Percentiles rank a stretch among this genome's conserved stretches.
Conservation (phyloP, 2,797 vertebrate species). For the Mus minutoides region DNA sequence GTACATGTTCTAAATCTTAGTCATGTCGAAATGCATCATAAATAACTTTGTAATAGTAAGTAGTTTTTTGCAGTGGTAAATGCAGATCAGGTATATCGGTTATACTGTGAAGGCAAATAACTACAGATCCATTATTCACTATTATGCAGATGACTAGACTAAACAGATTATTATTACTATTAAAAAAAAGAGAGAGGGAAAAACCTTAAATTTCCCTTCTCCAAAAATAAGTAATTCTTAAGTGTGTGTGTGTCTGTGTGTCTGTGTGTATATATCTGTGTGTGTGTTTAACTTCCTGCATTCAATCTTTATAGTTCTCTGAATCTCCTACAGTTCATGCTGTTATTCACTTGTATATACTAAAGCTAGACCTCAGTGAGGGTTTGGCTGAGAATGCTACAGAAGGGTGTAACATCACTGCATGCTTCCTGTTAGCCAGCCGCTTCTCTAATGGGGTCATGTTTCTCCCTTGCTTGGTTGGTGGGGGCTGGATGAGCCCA, state of each 20-base stretch:
- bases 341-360: neutral
- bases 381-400: neutral
- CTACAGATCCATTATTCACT: neutral
- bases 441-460: slow-evolving; percentile 49
- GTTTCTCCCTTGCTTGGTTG: neutral
- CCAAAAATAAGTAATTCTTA: neutral
- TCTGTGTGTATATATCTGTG: neutral
- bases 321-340: neutral
- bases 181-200: neutral
- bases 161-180: neutral
- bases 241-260: neutral
- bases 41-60: neutral
- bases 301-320: slow-evolving; percentile 9
- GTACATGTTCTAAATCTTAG: neutral
- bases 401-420: neutral
- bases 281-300: neutral
- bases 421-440: neutral
- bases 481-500: neutral
- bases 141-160: neutral
- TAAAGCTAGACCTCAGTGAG: slow-evolving; percentile 1
- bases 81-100: neutral
- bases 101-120: neutral
- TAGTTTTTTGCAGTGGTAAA: neutral
- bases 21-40: neutral
- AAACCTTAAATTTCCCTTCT: neutral